Percentiles rank a stretch among this genome's conserved stretches.
These are phyloP conservation scores for Hesperia comma DNA, from an alignment of 2,888 invertebrate genomes.

Conservation along the genomic window DNA sequence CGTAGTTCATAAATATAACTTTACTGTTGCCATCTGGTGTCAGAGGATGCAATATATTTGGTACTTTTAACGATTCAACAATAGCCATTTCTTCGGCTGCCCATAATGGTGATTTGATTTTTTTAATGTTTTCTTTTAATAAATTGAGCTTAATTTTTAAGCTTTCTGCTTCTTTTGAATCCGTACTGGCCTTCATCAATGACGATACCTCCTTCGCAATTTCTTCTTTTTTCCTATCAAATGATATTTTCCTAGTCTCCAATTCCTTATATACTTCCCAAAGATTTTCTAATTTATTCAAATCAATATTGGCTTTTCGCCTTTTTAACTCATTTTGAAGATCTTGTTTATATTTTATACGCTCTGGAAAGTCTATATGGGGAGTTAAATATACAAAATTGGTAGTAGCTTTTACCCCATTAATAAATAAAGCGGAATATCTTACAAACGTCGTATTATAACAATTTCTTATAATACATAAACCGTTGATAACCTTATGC, in stretches of 20 bases:
- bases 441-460: constrained; percentile 51
- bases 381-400: constrained; percentile 88
- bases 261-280: constrained; percentile 86
- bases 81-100: constrained; percentile 89
- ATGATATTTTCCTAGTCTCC: constrained; percentile 68
- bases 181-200: constrained; percentile 63
- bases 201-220: constrained; percentile 77
- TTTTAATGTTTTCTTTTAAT: constrained; percentile 86
- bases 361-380: constrained; percentile 85
- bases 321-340: constrained; percentile 82
- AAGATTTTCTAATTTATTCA: constrained; percentile 81
- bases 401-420: constrained; percentile 87
- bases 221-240: constrained; percentile 80
- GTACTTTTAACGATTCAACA: constrained; percentile 86
- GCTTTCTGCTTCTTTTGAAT: constrained; percentile 72
- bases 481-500: constrained; percentile 50
- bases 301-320: constrained; percentile 81
- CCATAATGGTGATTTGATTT: constrained; percentile 86
- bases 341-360: constrained; percentile 74
- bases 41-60: constrained; percentile 86
- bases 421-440: constrained; percentile 86
- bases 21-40: constrained; percentile 80
- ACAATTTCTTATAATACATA: constrained; percentile 43
- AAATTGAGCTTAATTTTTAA: constrained; percentile 82
- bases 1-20: constrained; percentile 58